These are phyloP conservation scores for Athene cunicularia DNA, from an alignment of 2,113 vertebrate genomes.

Conservation along the genomic window DNA sequence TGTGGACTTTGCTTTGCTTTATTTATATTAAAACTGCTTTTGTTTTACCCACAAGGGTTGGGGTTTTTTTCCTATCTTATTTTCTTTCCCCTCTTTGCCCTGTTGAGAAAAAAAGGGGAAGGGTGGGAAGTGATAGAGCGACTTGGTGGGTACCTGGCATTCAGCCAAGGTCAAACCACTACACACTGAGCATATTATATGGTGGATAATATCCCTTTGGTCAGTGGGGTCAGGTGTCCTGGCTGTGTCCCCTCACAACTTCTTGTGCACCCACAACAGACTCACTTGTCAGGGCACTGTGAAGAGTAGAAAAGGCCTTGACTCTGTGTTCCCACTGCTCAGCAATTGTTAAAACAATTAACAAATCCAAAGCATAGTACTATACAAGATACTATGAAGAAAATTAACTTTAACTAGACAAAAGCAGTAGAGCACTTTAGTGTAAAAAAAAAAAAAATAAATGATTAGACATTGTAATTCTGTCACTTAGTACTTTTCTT, in stretches of 20 bases:
- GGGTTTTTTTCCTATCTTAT: too few relatives aligned
- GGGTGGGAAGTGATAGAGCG: too few relatives aligned
- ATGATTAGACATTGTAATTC: not conserved
- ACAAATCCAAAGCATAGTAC: not conserved
- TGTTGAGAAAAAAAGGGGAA: too few relatives aligned
- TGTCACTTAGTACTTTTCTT: not conserved
- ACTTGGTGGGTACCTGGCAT: too few relatives aligned
- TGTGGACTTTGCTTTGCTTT: too few relatives aligned
- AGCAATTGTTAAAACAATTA: not conserved
- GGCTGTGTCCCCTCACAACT: not conserved
- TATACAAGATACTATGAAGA: not conserved
- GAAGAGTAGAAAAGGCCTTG: not conserved
- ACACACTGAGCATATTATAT: not conserved
- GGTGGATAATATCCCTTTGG: not conserved
- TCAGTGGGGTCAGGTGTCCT: not conserved
- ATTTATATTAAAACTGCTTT: too few relatives aligned
- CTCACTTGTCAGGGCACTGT: rapidly evolving
- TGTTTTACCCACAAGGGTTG: too few relatives aligned
- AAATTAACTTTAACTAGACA: not conserved
- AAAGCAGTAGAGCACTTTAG: not conserved
- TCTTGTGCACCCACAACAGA: not conserved
- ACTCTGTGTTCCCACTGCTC: not conserved
- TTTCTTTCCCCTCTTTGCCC: too few relatives aligned
- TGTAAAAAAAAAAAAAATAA: not conserved
- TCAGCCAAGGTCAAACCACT: too few relatives aligned